Evolutionary conservation across 37 sponge, comb jelly and placozoan species (phyloP), one percentile per base, ranked within the genome.

Genomic region (Tethya wilhelma): DNA sequence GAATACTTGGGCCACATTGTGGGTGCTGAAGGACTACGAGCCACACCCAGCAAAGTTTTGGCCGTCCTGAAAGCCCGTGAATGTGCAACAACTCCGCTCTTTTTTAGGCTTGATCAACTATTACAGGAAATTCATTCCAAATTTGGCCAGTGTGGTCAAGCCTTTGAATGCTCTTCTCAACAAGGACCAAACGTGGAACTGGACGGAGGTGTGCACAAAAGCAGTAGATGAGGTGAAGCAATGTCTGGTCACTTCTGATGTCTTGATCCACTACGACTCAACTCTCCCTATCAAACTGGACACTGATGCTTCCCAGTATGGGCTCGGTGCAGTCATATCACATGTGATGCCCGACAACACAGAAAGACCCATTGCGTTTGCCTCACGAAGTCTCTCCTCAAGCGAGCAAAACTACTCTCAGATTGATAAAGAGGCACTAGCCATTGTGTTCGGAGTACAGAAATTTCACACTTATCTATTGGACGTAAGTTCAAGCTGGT

Each of bases 401-500:
- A 31, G 59, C 22, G 91, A 90, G 59, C 20, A 49, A 1, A 90
- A 85, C 5, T 92, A 87, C 33, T 56, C 84, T 23, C 92, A 86
- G 49, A 78, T 87, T 0, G 92, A 85, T 34, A 69, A 62, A 28
- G 84, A 89, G n/a, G 84, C 79, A 2, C 43, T 89, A 2, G 67
- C 44, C 6, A 33, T 89, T 2, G 67, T 77, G 3, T 87, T 59
- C 60, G 84, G 84, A 19, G 59, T 92, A 0, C 68, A 74, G n/a
- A 76, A 71, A 20, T 83, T 91, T 36, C 84, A 91, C 62, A 39
- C 59, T 2, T 92, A 92, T 33, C 58, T 92, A 32, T 92, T 70
- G 93, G 85, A 2, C 44, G 93, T 28, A 46, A 79, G 0, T 92
- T 92, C 65, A 65, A 41, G 0, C 43, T 87, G 1, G 37, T 80